Conservation (phyloP, 2,113 vertebrate species). For the Lasiurus borealis region DNA sequence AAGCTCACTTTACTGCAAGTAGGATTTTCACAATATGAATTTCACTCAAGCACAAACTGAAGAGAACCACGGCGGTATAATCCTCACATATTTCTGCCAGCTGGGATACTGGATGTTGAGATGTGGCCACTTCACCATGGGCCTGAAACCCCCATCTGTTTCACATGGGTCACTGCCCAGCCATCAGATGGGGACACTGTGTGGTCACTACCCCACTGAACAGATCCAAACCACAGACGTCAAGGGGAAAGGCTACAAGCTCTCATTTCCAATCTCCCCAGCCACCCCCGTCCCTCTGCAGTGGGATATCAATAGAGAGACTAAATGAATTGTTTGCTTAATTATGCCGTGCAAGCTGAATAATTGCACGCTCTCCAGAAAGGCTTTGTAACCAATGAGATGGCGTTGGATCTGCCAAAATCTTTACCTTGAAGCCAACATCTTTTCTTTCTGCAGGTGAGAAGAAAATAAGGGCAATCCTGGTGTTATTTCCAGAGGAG, state of each 20-base stretch:
- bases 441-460: slow-evolving; percentile 53
- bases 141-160: not conserved
- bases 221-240: not conserved
- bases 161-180: slow-evolving; percentile 46
- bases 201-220: slow-evolving; percentile 43
- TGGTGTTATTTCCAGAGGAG: slow-evolving; percentile 69
- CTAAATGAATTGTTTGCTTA: slow-evolving; percentile 73
- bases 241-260: not conserved
- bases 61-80: slow-evolving; percentile 68
- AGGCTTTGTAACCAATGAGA: slow-evolving; percentile 77
- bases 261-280: slow-evolving; percentile 59
- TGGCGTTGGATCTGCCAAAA: slow-evolving; percentile 68
- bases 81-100: slow-evolving; percentile 71
- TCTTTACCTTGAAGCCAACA: slow-evolving; percentile 70
- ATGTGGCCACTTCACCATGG: slow-evolving; percentile 42
- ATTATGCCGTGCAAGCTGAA: slow-evolving; percentile 61
- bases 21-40: slow-evolving; percentile 57
- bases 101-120: slow-evolving; percentile 22
- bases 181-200: not conserved
- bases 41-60: slow-evolving; percentile 68
- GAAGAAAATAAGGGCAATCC: slow-evolving; percentile 10
- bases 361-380: slow-evolving; percentile 65
- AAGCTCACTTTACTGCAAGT: slow-evolving; percentile 41
- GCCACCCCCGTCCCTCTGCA: slow-evolving; percentile 60
- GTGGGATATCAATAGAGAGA: slow-evolving; percentile 63